Evolutionary conservation across 2,888 invertebrate genomes (phyloP), one percentile per base, ranked within the genome.

Genomic region (Lepidocyrtoides sp.): DNA sequence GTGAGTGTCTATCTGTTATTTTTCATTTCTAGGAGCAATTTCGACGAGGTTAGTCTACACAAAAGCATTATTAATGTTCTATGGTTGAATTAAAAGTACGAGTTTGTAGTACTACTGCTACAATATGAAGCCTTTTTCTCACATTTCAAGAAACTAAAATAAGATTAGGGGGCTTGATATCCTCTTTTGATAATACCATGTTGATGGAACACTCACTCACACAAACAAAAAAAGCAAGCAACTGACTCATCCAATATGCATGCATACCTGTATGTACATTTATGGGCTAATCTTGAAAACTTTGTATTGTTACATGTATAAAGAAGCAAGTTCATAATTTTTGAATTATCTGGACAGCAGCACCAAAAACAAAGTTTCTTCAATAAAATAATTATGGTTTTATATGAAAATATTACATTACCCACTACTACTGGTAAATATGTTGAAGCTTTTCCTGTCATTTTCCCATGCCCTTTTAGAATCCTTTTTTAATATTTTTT

Each of bases 401-500:
- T 48, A 41, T 41, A 41, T 48, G 48, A 2, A 7, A 41, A 41
- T 48, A 48, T 48, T 8, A 14, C 10, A 14, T 48, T 48, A 48
- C 12, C n/a, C n/a, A 48, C 48, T 48, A 41, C n/a, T n/a, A n/a
- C n/a, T n/a, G n/a, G n/a, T n/a, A 10, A 2, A 23, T 23, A 12
- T 26, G 66, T 66, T 66, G 36, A 32, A 69, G 51, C 69, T 51
- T 72, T 84, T 84, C 84, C 84, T 69, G 69, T 51, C 84, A 82
- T 66, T 72, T 84, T 84, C 84, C 54, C 84, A 84, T 66, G 48
- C 41, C 20, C 44, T 20, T 17, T 20, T 4, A 72, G 44, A 23
- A 72, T 12, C 14, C 36, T 36, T 36, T 36, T 36, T 36, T 36
- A 4, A 36, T 7, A 36, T 36, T 36, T 36, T 36, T 36, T 36